These are phyloP conservation scores for Iselma pallidipennis DNA, from an alignment of 2,888 invertebrate species.

Conservation along the genomic window DNA sequence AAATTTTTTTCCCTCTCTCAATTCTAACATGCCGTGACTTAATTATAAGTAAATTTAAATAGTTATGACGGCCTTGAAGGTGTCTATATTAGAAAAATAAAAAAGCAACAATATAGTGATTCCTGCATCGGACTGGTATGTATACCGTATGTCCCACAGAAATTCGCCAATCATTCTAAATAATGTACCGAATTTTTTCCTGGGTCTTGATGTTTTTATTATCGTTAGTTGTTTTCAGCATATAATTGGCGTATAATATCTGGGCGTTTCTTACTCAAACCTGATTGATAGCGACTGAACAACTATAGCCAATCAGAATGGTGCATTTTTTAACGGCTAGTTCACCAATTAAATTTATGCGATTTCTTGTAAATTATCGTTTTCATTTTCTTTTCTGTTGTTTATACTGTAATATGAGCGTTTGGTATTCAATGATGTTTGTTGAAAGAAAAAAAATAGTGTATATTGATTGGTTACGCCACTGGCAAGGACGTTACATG, in stretches of 20 bases:
- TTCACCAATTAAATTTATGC: too few species aligned
- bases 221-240: too few species aligned
- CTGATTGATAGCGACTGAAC: too few species aligned
- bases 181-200: too few species aligned
- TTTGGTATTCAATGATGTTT: not conserved
- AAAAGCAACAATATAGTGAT: slow-evolving; percentile 19
- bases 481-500: slow-evolving; percentile 17
- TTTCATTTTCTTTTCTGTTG: too few species aligned
- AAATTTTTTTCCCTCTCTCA: not conserved
- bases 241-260: too few species aligned
- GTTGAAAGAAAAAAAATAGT: not conserved
- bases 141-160: not conserved
- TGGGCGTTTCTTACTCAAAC: too few species aligned
- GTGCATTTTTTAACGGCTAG: too few species aligned
- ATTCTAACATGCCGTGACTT: slow-evolving; percentile 4
- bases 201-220: too few species aligned
- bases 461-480: slow-evolving; percentile 14
- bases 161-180: not conserved
- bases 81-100: slow-evolving; percentile 16
- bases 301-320: too few species aligned
- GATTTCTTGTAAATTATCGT: too few species aligned
- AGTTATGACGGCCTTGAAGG: slow-evolving; percentile 16
- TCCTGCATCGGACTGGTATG: not conserved
- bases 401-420: too few species aligned
- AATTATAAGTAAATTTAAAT: slow-evolving; percentile 21